Evolutionary conservation across 2,113 vertebrate species (phyloP), one percentile per base, ranked within the genome.

Genomic region (Brachypodius melanocephalos): DNA sequence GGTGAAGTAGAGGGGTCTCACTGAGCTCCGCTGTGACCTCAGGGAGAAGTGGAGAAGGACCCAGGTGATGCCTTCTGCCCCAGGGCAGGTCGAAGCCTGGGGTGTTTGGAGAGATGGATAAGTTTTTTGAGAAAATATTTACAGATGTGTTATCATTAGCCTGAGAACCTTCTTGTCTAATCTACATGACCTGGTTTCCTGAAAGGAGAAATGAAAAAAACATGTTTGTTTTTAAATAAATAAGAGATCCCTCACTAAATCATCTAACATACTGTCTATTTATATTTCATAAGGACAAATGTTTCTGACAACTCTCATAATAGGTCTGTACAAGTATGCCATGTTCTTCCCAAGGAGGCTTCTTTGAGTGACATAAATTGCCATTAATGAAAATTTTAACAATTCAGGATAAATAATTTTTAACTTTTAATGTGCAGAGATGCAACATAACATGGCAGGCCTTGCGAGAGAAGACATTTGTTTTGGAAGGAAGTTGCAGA

Each of bases 261-360:
- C 97, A 97, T 91, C 97, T 97, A 98, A 98, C 98, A 97, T 97
- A 84, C 84, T 95, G 96, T 97, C 98, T 97, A 98, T 99, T 98
- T 97, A 99, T 98, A 98, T 98, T 99, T 98, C 97, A 98, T 99
- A 98, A 99, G 98, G 98, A 98, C 98, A 98, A 98, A 98, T 98
- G 98, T 98, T 98, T 98, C 98, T 98, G 98, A 99, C 98, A 98
- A 98, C 96, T 98, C 98, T 98, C 98, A 98, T 99, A 98, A 99
- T 98, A 98, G 98, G 98, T 98, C 98, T 98, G 97, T 98, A 98
- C 98, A 98, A 98, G 98, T 97, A 96, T 98, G 97, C 97, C 97
- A 97, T 98, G 98, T 98, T 98, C 98, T 97, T 97, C 97, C 94
- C 96, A 95, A 97, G 97, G 97, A 98, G 97, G 96, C 85, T 96